Evolutionary conservation across 2,888 invertebrate genomes (phyloP).

Genomic region (Limnephilus rhombicus): DNA sequence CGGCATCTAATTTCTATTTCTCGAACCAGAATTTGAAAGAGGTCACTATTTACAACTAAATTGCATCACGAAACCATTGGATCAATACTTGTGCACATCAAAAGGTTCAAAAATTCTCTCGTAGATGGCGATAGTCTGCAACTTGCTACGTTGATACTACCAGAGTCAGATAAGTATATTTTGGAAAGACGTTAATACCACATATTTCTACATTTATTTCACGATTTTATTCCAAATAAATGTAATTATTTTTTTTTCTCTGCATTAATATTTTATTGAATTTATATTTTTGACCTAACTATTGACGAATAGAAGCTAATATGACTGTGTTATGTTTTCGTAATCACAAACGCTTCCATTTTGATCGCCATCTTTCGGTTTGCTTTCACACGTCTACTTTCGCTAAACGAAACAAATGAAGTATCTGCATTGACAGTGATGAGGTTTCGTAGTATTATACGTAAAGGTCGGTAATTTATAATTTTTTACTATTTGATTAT

Average conservation of each 20-base stretch:
- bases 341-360: conserved; percentile 54
- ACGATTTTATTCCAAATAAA: not conserved
- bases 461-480: conserved; percentile 60
- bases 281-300: not conserved
- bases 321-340: conserved; percentile 47
- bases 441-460: conserved; percentile 43
- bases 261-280: not conserved
- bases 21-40: not conserved
- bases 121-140: conserved; percentile 29
- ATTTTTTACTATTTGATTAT: conserved; percentile 50
- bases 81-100: conserved; percentile 39
- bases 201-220: not conserved
- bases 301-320: conserved; percentile 44
- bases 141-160: not conserved
- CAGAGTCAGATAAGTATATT: conserved; percentile 8
- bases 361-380: conserved; percentile 63
- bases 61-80: conserved; percentile 2
- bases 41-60: not conserved
- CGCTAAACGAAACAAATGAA: conserved; percentile 53
- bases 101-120: conserved; percentile 16
- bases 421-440: conserved; percentile 49
- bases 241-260: not conserved
- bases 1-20: conserved; percentile 35
- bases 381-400: conserved; percentile 57
- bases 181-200: not conserved